These are phyloP conservation scores for Mobula hypostoma DNA, from an alignment of 2,113 vertebrate genomes.

Conservation along the genomic window DNA sequence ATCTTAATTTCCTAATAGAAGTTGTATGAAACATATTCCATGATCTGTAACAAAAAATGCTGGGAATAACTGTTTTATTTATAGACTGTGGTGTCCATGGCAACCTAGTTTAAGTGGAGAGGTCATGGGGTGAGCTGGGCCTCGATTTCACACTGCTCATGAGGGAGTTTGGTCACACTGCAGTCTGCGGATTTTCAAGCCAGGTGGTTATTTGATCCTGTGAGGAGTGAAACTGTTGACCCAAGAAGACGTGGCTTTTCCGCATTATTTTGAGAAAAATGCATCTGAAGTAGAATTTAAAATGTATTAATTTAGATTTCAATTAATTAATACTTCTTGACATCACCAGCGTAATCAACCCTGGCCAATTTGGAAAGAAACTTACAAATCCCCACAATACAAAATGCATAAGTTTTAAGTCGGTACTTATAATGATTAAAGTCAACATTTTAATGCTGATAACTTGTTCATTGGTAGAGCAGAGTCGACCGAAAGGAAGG, in stretches of 20 bases:
- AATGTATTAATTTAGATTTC: neutral
- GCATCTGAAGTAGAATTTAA: neutral
- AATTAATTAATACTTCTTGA: neutral
- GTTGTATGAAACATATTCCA: neutral
- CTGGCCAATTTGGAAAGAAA: neutral
- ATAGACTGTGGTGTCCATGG: conserved; percentile 35
- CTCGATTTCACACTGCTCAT: conserved; percentile 32
- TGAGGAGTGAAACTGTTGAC: neutral
- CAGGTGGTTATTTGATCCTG: conserved; percentile 33
- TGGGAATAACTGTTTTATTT: conserved; percentile 36
- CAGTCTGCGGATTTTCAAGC: neutral
- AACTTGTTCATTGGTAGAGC: neutral
- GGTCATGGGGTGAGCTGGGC: conserved; percentile 35
- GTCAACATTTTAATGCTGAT: neutral
- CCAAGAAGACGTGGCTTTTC: neutral
- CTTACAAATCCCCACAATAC: neutral
- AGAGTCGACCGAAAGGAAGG: neutral
- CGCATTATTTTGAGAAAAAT: neutral
- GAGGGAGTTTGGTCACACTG: conserved; percentile 30
- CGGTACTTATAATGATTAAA: neutral
- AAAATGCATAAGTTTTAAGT: neutral
- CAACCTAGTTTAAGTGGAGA: conserved; percentile 35
- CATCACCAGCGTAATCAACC: neutral
- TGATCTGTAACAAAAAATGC: neutral
- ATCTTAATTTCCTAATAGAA: neutral